Base-by-base conservation (phyloP, 2,113 vertebrate genomes). In the Callipepla squamata region DNA sequence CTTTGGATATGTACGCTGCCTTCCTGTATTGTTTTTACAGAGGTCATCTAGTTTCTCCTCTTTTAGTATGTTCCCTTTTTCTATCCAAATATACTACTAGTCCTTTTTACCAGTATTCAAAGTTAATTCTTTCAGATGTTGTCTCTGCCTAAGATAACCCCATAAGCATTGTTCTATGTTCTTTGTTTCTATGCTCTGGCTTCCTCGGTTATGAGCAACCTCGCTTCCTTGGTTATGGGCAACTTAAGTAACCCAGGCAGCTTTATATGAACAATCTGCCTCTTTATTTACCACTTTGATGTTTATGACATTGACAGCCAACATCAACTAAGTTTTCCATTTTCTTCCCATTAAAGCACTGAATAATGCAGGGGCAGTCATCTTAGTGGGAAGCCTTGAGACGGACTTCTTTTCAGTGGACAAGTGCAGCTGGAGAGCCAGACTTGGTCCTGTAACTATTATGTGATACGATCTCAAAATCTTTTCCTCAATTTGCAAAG, bases 401-500 rank as follows among this genome's bases (percentile, higher is more conserved):
- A 28, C 25, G 66, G n/a, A 23, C 6, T 90, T 57, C 8, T 74
- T 13, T 44, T 51, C 20, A 22, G 38, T 11, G 32, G 16, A 22
- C 28, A 67, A 50, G 20, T 11, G 55, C 30, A 50, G 22, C 40
- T 42, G 40, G 15, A 87, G 23, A 80, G 18, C 7, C 78, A 66
- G 25, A 19, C 20, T 26, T 13, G 34, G 38, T 48, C 34, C 6
- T 2, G 1, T 5, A 17, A 3, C 1, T 0, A 13, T 51, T 82
- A 50, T 0, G 3, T 59, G 75, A 26, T 38, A 23, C 1, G 10
- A 59, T 59, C 65, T 72, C 82, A 68, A 44, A 78, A 15, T 65
- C n/a, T 68, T 16, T 40, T 93, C 53, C 13, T n/a, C 9, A 3
- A 67, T 69, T 45, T 73, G 45, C 92, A 73, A 76, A 38, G 55